These are phyloP conservation scores for Sminthurinus aureus DNA, from an alignment of 2,888 invertebrate genomes.

Conservation along the genomic window DNA sequence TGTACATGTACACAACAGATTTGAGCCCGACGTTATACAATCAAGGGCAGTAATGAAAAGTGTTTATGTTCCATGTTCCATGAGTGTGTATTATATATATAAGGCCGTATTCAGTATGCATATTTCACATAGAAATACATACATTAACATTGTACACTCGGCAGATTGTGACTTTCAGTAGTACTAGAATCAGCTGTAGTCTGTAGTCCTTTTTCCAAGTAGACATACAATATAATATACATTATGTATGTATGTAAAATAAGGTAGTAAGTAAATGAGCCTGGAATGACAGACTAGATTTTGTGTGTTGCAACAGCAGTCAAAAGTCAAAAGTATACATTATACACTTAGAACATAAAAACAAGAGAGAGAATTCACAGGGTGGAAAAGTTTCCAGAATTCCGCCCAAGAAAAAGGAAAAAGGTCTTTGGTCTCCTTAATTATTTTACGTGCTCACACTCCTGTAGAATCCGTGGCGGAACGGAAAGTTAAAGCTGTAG, in stretches of 20 bases:
- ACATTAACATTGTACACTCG: background rate
- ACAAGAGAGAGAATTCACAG: constrained; percentile 9
- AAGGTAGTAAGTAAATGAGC: background rate
- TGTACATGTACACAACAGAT: no score
- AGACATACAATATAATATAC: no score
- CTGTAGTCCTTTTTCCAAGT: no score
- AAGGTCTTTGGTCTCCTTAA: constrained; percentile 22
- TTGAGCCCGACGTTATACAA: no score
- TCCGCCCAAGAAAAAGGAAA: constrained; percentile 22
- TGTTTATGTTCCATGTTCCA: no score
- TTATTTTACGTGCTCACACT: constrained; percentile 25
- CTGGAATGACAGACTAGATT: background rate
- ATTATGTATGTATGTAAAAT: no score
- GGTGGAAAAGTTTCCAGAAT: constrained; percentile 8
- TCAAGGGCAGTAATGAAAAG: no score
- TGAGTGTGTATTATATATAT: no score
- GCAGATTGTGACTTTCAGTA: background rate
- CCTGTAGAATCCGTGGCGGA: constrained; percentile 16
- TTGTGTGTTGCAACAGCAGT: background rate
- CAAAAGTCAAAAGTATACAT: background rate
- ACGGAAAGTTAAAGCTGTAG: background rate
- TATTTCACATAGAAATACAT: no score
- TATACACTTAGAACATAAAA: background rate
- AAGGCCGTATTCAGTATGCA: background rate
- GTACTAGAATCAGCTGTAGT: constrained; percentile 9